Percentiles rank a stretch among this genome's conserved stretches.
Conservation (phyloP, 2,797 vertebrate species). For the Scleropages formosus region DNA sequence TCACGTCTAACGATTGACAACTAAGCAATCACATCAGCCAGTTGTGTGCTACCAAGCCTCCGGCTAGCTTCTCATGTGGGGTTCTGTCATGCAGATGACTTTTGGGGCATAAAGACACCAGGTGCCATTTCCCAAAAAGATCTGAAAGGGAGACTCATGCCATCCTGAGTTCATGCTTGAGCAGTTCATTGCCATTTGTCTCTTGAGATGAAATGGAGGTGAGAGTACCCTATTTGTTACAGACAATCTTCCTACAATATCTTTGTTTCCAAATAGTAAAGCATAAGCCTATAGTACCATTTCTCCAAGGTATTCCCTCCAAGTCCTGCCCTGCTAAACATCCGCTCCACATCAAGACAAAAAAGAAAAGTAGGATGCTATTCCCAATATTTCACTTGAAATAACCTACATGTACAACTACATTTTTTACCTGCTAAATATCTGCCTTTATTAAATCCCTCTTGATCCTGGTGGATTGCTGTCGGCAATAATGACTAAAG, state of each 20-base stretch:
- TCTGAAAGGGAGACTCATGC: background rate
- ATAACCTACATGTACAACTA: background rate
- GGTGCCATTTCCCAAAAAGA: background rate
- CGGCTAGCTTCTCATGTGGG: background rate
- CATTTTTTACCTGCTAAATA: slow-evolving; percentile 12
- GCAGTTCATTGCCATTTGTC: background rate
- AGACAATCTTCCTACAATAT: slow-evolving; percentile 1
- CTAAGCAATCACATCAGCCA: background rate
- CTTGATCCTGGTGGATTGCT: background rate
- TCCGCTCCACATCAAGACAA: background rate
- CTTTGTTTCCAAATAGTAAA: background rate
- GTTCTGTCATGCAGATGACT: background rate
- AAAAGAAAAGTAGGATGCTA: background rate
- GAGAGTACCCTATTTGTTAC: background rate
- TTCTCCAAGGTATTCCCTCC: background rate
- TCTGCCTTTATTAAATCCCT: background rate
- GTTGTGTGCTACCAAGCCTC: background rate
- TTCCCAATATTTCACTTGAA: background rate
- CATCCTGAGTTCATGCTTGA: background rate
- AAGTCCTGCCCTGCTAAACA: background rate
- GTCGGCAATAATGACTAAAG: background rate
- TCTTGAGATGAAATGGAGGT: background rate
- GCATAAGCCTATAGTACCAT: background rate
- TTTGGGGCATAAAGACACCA: background rate
- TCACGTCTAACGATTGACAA: background rate